Base-by-base conservation (phyloP, 2,113 vertebrate species). In the Podarcis raffonei region DNA sequence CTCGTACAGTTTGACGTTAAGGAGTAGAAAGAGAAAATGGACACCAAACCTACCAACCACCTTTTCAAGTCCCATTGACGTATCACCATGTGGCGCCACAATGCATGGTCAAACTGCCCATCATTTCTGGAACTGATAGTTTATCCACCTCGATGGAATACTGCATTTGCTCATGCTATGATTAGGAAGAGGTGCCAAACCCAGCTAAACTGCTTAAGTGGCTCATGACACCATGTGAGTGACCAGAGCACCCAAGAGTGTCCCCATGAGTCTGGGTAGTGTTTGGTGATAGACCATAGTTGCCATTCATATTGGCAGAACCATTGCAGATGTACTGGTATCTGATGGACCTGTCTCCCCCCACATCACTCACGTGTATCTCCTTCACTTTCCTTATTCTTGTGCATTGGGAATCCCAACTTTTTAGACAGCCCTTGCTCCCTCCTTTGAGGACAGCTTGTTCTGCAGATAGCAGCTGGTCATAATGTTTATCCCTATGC, bases 141-240 rank as follows among this genome's bases (percentile, higher is more conserved):
- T 12, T 66, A 87, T 68, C 84, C 79, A 37, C 83, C 87, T 94
- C 78, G n/a, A 25, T 84, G 84, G 79, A 53, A 3, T 25, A 57
- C 88, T 89, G 76, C 82, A 4, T 83, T 93, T 86, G 39, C 0
- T 13, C 11, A 82, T 72, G 12, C 90, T 59, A 48, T 88, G 85
- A 88, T 90, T 90, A 88, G 69, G 59, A 65, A 88, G 92, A 89
- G 89, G 84, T 85, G 81, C 75, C 84, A 89, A 30, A 88, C 84
- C 90, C 83, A 90, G 18, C 86, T 1, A 71, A 92, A 77, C 69
- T 94, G 84, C 66, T 94, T 89, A 81, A 89, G 74, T 71, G 74
- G 84, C 72, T 86, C 89, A 57, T 93, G 92, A 81, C 80, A 92
- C 87, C 83, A 68, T 6, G 80, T 90, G 35, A 71, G 84, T 89